A percentile compares a stretch with the other conserved stretches of the same genome.
These are phyloP conservation scores for Actinernus sp. DNA, from an alignment of 92 coral and sea anemone species.

Conservation along the genomic window DNA sequence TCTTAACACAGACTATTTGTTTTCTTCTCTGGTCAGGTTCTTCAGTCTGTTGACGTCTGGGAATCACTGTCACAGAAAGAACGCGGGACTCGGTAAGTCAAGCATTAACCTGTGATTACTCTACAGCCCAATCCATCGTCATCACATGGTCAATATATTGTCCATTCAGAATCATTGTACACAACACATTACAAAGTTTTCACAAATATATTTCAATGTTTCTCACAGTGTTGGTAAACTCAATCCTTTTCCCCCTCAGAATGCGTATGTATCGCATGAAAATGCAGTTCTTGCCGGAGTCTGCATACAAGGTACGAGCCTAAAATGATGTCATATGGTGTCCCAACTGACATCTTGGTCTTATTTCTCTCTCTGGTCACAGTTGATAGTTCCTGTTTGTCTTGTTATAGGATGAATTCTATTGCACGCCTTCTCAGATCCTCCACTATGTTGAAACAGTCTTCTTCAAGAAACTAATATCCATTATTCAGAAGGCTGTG, in stretches of 20 bases:
- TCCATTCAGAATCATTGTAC: no score
- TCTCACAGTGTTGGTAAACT: no score
- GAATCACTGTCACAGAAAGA: constrained; percentile 87
- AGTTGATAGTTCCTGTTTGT: no score
- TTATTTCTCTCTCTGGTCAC: not conserved
- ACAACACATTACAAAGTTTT: no score
- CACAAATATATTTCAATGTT: no score
- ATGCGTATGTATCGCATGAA: constrained; percentile 75
- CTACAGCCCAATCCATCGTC: no score
- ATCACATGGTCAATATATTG: no score
- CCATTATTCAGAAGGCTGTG: constrained; percentile 48
- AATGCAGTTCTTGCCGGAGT: constrained; percentile 69
- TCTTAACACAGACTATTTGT: no score
- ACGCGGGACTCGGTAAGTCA: constrained; percentile 64
- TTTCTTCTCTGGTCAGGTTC: constrained; percentile 46
- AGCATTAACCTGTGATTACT: no score
- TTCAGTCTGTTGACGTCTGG: constrained; percentile 89
- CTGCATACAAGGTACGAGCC: constrained; percentile 69
- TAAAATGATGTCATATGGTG: not conserved
- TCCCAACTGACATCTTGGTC: not conserved
- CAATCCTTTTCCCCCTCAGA: constrained; percentile 16
- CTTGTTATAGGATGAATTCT: constrained; percentile 68
- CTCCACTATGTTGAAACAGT: constrained; percentile 70
- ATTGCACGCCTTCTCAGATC: constrained; percentile 58
- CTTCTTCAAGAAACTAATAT: constrained; percentile 75